Percentiles rank a stretch among this genome's conserved stretches.
These are phyloP conservation scores for Aleiodes leptofemur DNA, from an alignment of 2,888 invertebrate genomes.

Conservation along the genomic window DNA sequence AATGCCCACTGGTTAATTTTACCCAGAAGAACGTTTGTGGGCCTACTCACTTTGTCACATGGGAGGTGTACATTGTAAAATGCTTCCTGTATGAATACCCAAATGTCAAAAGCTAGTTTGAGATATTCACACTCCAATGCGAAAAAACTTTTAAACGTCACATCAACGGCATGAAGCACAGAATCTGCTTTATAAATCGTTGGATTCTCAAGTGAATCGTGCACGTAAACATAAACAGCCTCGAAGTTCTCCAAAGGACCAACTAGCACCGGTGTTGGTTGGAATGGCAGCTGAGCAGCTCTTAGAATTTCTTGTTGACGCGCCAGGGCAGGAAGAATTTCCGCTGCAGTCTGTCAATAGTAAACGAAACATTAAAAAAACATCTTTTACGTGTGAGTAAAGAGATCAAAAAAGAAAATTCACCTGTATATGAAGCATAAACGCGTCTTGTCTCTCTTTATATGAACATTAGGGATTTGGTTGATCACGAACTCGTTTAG, in stretches of 20 bases:
- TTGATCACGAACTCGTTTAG: no score
- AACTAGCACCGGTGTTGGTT: slow-evolving; percentile 39
- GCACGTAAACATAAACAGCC: slow-evolving; percentile 31
- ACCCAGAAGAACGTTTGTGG: neutral
- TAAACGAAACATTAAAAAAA: no score
- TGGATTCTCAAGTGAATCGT: slow-evolving; percentile 37
- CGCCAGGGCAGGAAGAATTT: no score
- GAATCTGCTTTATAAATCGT: slow-evolving; percentile 32
- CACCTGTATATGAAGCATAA: no score
- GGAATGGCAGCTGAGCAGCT: slow-evolving; percentile 1
- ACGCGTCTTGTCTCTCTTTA: no score
- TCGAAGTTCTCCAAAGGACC: slow-evolving; percentile 37
- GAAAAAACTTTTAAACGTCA: slow-evolving; percentile 37
- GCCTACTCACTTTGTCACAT: neutral
- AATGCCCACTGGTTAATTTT: no score
- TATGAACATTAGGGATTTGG: no score
- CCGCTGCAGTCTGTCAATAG: no score
- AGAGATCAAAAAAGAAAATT: no score
- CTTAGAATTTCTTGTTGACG: no score
- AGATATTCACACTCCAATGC: slow-evolving; percentile 26
- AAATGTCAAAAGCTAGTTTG: neutral
- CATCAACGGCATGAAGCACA: slow-evolving; percentile 21
- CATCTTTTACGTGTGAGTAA: no score
- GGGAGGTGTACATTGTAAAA: slow-evolving; percentile 13
- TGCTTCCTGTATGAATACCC: slow-evolving; percentile 34